Percentiles rank a stretch among this genome's conserved stretches.
Evolutionary conservation across 2,113 vertebrate genomes (phyloP).

Genomic region (Mionectes macconnelli): DNA sequence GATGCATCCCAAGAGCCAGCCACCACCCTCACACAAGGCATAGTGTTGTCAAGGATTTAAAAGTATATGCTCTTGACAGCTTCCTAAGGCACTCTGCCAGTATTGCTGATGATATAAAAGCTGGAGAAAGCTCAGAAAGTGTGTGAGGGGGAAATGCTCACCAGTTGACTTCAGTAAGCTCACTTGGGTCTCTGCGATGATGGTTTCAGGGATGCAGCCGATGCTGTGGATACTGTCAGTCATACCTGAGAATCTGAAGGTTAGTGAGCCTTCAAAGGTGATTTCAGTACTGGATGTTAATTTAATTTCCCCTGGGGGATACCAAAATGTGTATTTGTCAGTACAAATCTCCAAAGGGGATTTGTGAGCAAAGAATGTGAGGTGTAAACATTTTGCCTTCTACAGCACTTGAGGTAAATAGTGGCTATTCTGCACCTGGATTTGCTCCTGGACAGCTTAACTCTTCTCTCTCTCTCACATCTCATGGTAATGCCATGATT

Average conservation of each 20-base stretch:
- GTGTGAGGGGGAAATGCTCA: background rate
- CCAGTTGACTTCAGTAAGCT: background rate
- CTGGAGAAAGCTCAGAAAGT: background rate
- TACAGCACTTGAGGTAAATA: background rate
- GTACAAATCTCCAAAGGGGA: background rate
- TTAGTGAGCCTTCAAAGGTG: background rate
- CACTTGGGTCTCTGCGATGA: background rate
- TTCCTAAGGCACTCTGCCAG: background rate
- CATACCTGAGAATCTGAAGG: background rate
- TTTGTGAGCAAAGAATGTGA: background rate
- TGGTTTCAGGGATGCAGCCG: background rate
- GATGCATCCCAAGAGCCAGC: background rate
- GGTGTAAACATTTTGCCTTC: background rate
- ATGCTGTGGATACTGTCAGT: background rate
- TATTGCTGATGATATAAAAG: background rate
- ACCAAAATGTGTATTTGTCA: background rate
- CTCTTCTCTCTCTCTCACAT: background rate
- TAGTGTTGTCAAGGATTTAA: background rate
- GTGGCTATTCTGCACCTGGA: background rate
- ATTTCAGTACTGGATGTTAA: background rate
- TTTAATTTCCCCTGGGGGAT: background rate
- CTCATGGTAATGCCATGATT: background rate
- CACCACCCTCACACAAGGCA: rapidly evolving
- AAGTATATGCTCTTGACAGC: background rate
- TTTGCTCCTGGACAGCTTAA: background rate